These are phyloP conservation scores for Palythoa grandis DNA, from an alignment of 92 coral and sea anemone genomes.

Conservation along the genomic window DNA sequence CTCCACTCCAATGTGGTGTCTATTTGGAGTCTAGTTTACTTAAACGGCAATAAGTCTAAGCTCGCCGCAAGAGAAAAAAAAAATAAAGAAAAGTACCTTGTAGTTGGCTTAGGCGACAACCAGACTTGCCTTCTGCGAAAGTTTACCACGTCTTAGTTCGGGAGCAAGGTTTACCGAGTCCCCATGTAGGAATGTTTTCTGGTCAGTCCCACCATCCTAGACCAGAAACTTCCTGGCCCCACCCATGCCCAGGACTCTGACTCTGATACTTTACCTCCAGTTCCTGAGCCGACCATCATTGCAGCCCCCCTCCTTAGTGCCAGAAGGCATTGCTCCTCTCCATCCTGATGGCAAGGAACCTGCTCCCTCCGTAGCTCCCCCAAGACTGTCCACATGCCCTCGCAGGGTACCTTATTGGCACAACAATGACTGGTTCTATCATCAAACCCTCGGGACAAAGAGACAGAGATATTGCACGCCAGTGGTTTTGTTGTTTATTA, in stretches of 20 bases:
- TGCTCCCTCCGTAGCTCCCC: neutral
- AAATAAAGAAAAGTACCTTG: slow-evolving; percentile 53
- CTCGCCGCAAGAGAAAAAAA: slow-evolving; percentile 43
- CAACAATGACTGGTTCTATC: too few relatives aligned
- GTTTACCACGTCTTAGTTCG: slow-evolving; percentile 55
- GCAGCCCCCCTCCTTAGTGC: neutral
- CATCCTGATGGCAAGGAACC: neutral
- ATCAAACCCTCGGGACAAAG: neutral
- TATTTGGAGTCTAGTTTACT: too few relatives aligned
- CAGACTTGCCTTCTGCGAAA: slow-evolving; percentile 44
- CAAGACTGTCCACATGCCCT: neutral
- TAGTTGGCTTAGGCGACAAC: slow-evolving; percentile 19
- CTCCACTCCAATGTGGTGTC: neutral
- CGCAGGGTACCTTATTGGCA: neutral
- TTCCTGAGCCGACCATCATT: neutral
- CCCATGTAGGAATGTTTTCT: slow-evolving; percentile 41
- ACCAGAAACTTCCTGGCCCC: slow-evolving; percentile 13
- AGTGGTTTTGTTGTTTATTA: neutral
- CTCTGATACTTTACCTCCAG: too few relatives aligned
- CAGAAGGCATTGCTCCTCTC: neutral
- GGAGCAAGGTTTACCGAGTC: slow-evolving; percentile 40
- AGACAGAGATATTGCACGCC: neutral
- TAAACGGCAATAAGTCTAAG: slow-evolving; percentile 47
- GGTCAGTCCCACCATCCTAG: slow-evolving; percentile 18
- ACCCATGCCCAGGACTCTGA: neutral